A percentile compares a stretch with the other conserved stretches of the same genome.
Conservation (phyloP, 1,140 invertebrate species). For the Calycopis cecrops region DNA sequence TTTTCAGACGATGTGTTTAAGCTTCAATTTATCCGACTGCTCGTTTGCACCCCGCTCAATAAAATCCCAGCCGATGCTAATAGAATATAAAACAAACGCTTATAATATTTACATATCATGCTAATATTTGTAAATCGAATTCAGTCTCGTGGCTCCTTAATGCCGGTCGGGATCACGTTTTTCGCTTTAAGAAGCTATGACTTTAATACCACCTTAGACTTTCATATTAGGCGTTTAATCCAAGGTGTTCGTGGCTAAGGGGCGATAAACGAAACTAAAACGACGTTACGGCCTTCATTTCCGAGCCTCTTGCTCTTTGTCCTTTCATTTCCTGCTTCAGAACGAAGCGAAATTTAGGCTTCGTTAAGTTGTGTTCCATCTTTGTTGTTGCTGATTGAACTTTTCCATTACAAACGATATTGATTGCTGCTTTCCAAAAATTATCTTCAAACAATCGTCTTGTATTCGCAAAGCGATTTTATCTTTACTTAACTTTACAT, state of each 20-base stretch:
- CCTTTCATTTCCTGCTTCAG: constrained; percentile 71
- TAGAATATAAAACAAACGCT: constrained; percentile 5
- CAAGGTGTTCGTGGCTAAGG: constrained; percentile 31
- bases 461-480: constrained; percentile 32
- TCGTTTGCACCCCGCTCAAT: no score
- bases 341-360: constrained; percentile 64
- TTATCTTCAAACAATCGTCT: constrained; percentile 37
- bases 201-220: constrained; percentile 18
- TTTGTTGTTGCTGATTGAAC: constrained; percentile 71
- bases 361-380: constrained; percentile 67
- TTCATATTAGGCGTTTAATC: constrained; percentile 23
- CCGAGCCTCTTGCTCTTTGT: constrained; percentile 69
- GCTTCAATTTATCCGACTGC: no score
- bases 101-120: constrained; percentile 4
- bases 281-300: constrained; percentile 58
- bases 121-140: constrained; percentile 6
- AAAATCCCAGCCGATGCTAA: not conserved
- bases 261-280: constrained; percentile 30
- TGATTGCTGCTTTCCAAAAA: constrained; percentile 66
- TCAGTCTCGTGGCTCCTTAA: constrained; percentile 1
- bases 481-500: constrained; percentile 43
- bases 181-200: constrained; percentile 8
- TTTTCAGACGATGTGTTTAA: no score
- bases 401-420: constrained; percentile 67
- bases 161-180: constrained; percentile 2